Percentiles rank a stretch among this genome's conserved stretches.
These are phyloP conservation scores for Empis stercorea DNA, from an alignment of 2,888 invertebrate species.

Conservation along the genomic window DNA sequence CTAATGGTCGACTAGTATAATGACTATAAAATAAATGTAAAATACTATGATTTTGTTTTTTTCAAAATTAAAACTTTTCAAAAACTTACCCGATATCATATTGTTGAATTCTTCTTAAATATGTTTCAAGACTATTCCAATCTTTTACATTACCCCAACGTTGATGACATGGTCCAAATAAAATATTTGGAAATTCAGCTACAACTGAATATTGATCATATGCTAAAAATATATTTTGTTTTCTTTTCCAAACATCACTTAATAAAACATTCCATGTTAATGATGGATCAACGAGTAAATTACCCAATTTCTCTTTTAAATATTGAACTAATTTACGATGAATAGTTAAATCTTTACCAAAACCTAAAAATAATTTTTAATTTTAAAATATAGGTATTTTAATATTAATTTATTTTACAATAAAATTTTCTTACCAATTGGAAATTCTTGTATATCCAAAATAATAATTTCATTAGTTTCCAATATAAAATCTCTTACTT, in stretches of 20 bases:
- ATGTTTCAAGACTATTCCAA: constrained; percentile 39
- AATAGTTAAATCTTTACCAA: constrained; percentile 31
- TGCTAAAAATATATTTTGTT: constrained; percentile 40
- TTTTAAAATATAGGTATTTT: neutral
- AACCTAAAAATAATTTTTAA: constrained; percentile 26
- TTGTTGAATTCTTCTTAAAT: constrained; percentile 29
- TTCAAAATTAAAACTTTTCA: constrained; percentile 19
- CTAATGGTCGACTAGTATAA: constrained; percentile 35
- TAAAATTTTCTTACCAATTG: constrained; percentile 40
- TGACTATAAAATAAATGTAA: constrained; percentile 16
- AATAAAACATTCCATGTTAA: constrained; percentile 38
- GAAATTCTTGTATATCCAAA: constrained; percentile 46
- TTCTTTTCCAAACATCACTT: constrained; percentile 38
- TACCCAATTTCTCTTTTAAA: constrained; percentile 41
- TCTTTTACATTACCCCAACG: constrained; percentile 54
- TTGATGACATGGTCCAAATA: constrained; percentile 48
- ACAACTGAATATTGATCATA: constrained; percentile 38
- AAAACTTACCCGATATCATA: constrained; percentile 24
- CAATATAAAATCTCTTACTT: constrained; percentile 41
- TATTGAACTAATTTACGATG: constrained; percentile 42
- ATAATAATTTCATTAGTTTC: constrained; percentile 47
- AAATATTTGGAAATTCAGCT: constrained; percentile 24
- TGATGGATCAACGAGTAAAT: constrained; percentile 39
- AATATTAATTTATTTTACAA: neutral
- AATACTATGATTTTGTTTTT: neutral